Evolutionary conservation across 2,113 vertebrate genomes (phyloP), one percentile per base, ranked within the genome.

Genomic region (Vimba vimba): DNA sequence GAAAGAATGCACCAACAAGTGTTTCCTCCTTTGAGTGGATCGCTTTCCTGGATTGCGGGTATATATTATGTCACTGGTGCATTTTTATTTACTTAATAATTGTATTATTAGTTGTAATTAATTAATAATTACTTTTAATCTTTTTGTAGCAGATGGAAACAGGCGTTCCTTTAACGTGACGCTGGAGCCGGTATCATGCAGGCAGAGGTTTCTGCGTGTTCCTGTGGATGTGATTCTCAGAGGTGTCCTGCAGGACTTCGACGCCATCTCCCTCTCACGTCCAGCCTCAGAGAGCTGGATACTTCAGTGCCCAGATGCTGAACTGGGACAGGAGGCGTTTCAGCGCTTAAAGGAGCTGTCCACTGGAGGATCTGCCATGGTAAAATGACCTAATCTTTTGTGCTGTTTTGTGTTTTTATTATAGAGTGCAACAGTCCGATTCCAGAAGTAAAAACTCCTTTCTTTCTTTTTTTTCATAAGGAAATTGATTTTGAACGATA

Each of bases 221-320:
- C 93, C 94, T 25, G 87, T 97, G 25, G 90, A 85, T 25, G 96
- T 99, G 86, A 89, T 91, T 9, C 84, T 98, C 36, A 95, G 93
- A 84, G 96, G 94, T 77, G 94, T 91, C 3, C 71, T 97, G 84
- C 86, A 12, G 0, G 89, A 76, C 2, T 97, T 96, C 95, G 93
- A 92, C 66, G 81, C 90, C 76, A 91, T 90, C 2, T 89, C 85
- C 4, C 88, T 95, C 45, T 86, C 86, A 0, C 84, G 33, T 47
- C 87, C 94, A 7, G 60, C 90, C 27, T 93, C 94, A 0, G 95
- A 98, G 79, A 95, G 91, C 73, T 99, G 98, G 97, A 79, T 97
- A 52, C 84, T 99, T 25, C 94, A 87, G 74, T 82, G 84, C 27
- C 62, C 89, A 52, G 84, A 81, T 64, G 87, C 50, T 2, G 82